Evolutionary conservation across 2,888 invertebrate species (phyloP).

Genomic region (Scaptomyza cyrtandrae): DNA sequence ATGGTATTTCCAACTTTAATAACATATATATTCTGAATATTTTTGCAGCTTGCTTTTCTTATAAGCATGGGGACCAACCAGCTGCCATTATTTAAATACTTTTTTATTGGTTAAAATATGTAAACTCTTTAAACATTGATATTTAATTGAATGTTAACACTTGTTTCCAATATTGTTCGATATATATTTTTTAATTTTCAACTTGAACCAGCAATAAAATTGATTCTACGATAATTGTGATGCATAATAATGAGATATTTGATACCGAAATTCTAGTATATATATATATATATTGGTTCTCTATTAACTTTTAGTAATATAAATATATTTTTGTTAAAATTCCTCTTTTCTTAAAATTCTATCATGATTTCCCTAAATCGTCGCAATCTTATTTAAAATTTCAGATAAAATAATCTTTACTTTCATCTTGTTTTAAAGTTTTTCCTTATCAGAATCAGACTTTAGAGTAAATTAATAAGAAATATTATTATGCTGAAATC

Average conservation of each 20-base stretch:
- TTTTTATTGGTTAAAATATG: constrained; percentile 24
- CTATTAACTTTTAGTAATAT: constrained; percentile 8
- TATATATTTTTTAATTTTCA: constrained; percentile 7
- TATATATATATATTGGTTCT: neutral
- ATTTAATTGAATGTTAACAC: constrained; percentile 41
- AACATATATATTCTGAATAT: constrained; percentile 21
- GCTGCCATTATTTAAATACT: constrained; percentile 22
- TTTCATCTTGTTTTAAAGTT: neutral
- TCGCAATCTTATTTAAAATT: constrained; percentile 29
- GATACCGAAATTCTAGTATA: constrained; percentile 22
- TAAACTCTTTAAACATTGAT: constrained; percentile 39
- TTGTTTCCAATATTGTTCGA: constrained; percentile 13
- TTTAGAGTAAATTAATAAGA: constrained; percentile 43
- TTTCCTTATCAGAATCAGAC: constrained; percentile 73
- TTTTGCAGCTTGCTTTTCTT: constrained; percentile 28
- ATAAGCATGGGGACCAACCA: constrained; percentile 49
- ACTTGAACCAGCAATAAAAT: constrained; percentile 31
- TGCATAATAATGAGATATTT: constrained; percentile 13
- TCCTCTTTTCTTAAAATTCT: constrained; percentile 8
- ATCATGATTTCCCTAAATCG: constrained; percentile 37
- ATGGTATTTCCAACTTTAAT: constrained; percentile 2
- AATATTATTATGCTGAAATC: constrained; percentile 4
- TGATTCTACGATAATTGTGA: constrained; percentile 9
- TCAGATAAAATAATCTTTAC: constrained; percentile 11
- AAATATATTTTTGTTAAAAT: neutral